Evolutionary conservation across 2,797 vertebrate genomes (phyloP), one percentile per base, ranked within the genome.

Genomic region (Semotilus atromaculatus): DNA sequence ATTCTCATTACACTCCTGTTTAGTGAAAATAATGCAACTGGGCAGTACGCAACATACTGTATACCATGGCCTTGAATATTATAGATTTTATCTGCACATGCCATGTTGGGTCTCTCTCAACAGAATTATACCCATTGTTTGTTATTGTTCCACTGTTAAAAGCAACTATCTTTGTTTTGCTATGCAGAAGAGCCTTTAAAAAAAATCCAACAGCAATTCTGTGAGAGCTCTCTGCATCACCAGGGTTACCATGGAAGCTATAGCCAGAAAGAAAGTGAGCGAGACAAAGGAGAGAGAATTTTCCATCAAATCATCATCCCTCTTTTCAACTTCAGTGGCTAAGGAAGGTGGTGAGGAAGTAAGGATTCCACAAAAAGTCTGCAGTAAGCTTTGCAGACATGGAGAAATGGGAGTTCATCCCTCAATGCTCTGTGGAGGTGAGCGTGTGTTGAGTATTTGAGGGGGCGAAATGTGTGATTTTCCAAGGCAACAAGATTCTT

Each of bases 401-500:
- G 84, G 73, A 48, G 74, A 66, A 88, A 81, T 81, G 1, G 73
- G 36, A 88, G 87, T 91, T 91, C 84, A 89, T 92, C 88, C 79
- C 87, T 91, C 88, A 90, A 90, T 45, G 84, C 88, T 88, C 70
- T 90, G 73, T 87, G 88, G 81, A 72, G 51, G 85, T 70, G 8
- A 53, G 70, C n/a, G n/a, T 82, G 83, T 84, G 75, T 80, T 77
- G 36, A 55, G 26, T 84, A n/a, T 67, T 70, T 73, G 43, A 85
- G 71, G 40, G 68, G 58, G 31, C 51, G 72, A 72, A 83, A 85
- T 87, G 85, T 85, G 89, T 91, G 90, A 88, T 92, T 94, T 93
- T 91, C 93, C 88, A 88, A 90, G 89, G 90, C 88, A 92, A 92
- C 86, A 90, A 90, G 89, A 90, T 91, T 91, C 90, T 92, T 92